Percentiles rank a stretch among this genome's conserved stretches.
These are phyloP conservation scores for Eudyptes chrysolophus DNA, from an alignment of 2,113 vertebrate species.

Conservation along the genomic window DNA sequence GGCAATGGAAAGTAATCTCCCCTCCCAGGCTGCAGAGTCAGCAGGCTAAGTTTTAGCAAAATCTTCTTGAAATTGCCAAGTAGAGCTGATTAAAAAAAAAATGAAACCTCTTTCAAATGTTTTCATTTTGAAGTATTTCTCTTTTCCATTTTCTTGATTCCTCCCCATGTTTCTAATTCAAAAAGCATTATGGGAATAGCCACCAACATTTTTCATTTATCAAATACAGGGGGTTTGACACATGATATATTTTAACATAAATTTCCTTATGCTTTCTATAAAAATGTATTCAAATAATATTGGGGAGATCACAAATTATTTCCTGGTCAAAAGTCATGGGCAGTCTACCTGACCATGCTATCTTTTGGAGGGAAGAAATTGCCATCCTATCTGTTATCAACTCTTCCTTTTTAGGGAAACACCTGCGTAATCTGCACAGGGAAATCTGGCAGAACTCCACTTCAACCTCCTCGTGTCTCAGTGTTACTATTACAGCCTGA, in stretches of 20 bases:
- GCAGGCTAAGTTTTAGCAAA: not conserved
- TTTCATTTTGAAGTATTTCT: not conserved
- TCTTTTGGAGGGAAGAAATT: conserved; percentile 19
- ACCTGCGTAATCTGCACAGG: conserved; percentile 17
- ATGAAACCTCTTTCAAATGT: not conserved
- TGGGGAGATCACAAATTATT: conserved; percentile 4
- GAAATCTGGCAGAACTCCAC: conserved; percentile 30
- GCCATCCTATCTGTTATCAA: not conserved
- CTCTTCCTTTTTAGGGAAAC: conserved; percentile 33
- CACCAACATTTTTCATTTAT: conserved; percentile 23
- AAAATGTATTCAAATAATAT: conserved; percentile 1
- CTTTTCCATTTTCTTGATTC: not conserved
- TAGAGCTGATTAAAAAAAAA: not conserved
- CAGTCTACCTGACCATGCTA: not conserved
- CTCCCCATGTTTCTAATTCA: conserved; percentile 6
- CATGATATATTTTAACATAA: not conserved
- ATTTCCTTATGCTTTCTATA: conserved; percentile 16
- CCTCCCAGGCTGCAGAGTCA: not conserved
- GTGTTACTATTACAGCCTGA: conserved; percentile 16
- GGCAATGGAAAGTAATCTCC: not conserved
- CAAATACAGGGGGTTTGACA: not conserved
- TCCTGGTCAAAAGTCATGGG: not conserved
- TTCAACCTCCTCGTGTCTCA: not conserved
- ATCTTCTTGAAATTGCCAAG: not conserved
- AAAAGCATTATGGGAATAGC: not conserved